A percentile compares a stretch with the other conserved stretches of the same genome.
Evolutionary conservation across 2,113 vertebrate genomes (phyloP).

Genomic region (Gnathonemus echidnorhynchus): DNA sequence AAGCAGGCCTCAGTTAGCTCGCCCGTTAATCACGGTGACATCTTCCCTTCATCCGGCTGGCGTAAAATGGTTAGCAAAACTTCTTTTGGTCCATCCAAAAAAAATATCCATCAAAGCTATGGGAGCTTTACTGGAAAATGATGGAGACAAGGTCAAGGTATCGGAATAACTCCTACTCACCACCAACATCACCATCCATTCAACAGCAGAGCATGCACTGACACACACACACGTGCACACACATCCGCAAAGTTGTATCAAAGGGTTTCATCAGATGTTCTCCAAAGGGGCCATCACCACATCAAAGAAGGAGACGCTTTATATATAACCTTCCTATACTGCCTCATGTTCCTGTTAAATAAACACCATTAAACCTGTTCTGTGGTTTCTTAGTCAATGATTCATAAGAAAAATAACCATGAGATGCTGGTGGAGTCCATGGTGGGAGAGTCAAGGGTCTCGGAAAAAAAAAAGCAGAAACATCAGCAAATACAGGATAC

Average conservation of each 20-base stretch:
- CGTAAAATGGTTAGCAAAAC: neutral
- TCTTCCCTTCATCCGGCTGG: neutral
- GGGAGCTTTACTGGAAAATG: neutral
- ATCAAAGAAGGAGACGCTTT: neutral
- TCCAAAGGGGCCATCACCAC: neutral
- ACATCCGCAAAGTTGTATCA: neutral
- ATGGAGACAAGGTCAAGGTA: neutral
- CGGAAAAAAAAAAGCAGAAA: neutral
- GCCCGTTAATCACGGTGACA: neutral
- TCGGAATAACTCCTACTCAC: neutral
- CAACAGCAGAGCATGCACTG: neutral
- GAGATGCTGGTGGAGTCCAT: neutral
- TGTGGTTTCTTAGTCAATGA: neutral
- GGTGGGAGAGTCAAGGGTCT: neutral
- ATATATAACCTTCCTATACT: slow-evolving; percentile 1
- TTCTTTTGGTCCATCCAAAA: neutral
- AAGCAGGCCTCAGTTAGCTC: neutral
- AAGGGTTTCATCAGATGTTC: neutral
- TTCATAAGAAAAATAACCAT: neutral
- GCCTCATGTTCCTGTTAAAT: neutral
- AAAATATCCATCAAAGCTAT: neutral
- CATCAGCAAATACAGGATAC: neutral
- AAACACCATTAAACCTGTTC: neutral
- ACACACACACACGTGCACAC: neutral
- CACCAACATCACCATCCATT: neutral